Base-by-base conservation (phyloP, 2,888 invertebrate genomes). In the Megamerina dolium region DNA sequence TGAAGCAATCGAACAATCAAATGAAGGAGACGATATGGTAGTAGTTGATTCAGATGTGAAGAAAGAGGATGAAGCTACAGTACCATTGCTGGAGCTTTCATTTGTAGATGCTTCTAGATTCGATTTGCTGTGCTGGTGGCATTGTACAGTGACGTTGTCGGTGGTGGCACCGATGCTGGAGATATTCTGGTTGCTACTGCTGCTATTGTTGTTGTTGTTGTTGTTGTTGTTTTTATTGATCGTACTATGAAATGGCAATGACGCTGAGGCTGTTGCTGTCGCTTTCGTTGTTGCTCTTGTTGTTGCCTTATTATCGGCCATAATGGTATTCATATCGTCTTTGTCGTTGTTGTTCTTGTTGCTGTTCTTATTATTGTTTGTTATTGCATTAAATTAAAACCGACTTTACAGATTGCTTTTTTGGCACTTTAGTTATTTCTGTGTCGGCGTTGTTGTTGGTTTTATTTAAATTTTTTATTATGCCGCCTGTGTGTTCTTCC, bases 181-280 rank as follows among this genome's bases (percentile, higher is more conserved):
- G 53, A 45, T n/a, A n/a, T n/a, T n/a, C n/a, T n/a, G n/a, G n/a
- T n/a, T n/a, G n/a, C n/a, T n/a, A n/a, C n/a, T n/a, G n/a, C n/a
- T n/a, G n/a, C n/a, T n/a, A n/a, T 51, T 48, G 53, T 42, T 51
- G 51, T 51, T 56, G 56, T 48, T 55, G 53, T 26, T 40, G 43
- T 32, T 49, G 41, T 29, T 30, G 21, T 36, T 33, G 43, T 33
- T 13, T 20, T 29, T 17, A 14, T 26, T 21, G 18, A 30, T 12
- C 13, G 23, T n/a, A n/a, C n/a, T n/a, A n/a, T n/a, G n/a, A n/a
- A n/a, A n/a, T n/a, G n/a, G n/a, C n/a, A n/a, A n/a, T 3, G 17
- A n/a, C 6, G 27, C 16, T 4, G 23, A 26, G 20, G 27, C 36
- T 18, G 43, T 23, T 32, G 43, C 39, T 34, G 50, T 4, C 29